Base-by-base conservation (phyloP, 2,113 vertebrate species). In the Clinocottus analis region DNA sequence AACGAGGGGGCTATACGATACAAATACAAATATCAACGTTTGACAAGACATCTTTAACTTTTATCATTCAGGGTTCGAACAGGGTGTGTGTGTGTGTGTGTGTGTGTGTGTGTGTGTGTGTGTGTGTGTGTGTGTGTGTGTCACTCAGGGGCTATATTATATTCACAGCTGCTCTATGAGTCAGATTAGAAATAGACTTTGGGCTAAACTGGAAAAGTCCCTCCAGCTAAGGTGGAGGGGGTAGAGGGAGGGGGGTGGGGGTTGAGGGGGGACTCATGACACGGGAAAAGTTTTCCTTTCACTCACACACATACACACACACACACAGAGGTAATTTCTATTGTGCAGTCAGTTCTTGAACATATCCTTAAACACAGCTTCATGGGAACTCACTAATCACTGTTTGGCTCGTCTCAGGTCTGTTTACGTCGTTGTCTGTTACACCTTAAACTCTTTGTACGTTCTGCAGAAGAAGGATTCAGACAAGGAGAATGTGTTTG, bases 141-240 rank as follows among this genome's bases (percentile, higher is more conserved):
- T 66, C n/a, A n/a, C n/a, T n/a, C 23, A 5, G 45, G 74, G 51
- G 66, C 61, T 49, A 55, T 79, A 73, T 53, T 85, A 61, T 79
- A 70, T 77, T 78, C 69, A 43, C 82, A 89, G 87, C 79, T 88
- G 88, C 51, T 87, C 80, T 14, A 25, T 70, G 65, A 75, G 78
- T 77, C 74, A 88, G 64, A 72, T 77, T 92, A 92, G 89, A 89
- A 89, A 90, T 92, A 92, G 84, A 90, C 62, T 27, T 9, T 0
- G 45, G 45, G 63, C 56, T 84, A 67, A 85, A 80, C 45, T 89
- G 85, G 75, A 84, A 90, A 89, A 85, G 71, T 80, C 79, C 80
- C 88, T 58, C 31, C 23, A 55, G 61, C 68, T 31, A n/a, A n/a
- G n/a, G n/a, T n/a, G n/a, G n/a, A n/a, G n/a, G n/a, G n/a, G n/a